phyloP scores from a whole-genome alignment of 1,140 invertebrate species.

The Orchestia grillus region DNA sequence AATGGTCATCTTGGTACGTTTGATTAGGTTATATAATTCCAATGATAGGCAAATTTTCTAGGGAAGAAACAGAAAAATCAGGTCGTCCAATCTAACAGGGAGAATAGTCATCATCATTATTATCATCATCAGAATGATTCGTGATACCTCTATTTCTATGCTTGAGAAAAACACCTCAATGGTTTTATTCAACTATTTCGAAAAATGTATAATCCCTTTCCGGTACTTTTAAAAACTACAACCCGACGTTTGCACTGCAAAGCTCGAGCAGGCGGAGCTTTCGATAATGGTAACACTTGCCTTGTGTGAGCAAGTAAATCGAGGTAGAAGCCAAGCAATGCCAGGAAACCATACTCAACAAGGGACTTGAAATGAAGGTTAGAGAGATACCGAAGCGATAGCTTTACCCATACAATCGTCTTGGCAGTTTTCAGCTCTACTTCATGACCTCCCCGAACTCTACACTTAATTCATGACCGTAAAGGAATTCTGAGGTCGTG shows the following conservation, averaged over 20 bases:
- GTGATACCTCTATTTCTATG: neutral
- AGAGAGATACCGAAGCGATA: neutral
- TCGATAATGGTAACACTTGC: neutral
- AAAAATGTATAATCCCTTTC: neutral
- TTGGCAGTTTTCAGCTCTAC: neutral
- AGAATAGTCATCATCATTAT: neutral
- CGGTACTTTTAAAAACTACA: neutral
- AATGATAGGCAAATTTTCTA: too few species aligned
- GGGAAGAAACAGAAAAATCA: neutral
- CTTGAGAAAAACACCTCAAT: neutral
- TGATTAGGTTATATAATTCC: too few species aligned
- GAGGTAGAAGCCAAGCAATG: neutral
- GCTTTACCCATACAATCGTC: neutral
- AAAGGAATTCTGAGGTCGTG: slow-evolving; percentile 8
- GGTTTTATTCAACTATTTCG: neutral
- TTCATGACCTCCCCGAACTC: neutral
- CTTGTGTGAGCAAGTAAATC: neutral
- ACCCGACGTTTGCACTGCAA: neutral
- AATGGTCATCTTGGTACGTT: too few species aligned
- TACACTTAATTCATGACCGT: neutral
- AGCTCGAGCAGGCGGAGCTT: neutral
- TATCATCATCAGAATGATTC: neutral
- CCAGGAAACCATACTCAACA: neutral
- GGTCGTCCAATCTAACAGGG: neutral
- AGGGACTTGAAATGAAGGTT: neutral